phyloP scores from a whole-genome alignment of 2,113 vertebrate genomes.

The Acanthisitta chloris region DNA sequence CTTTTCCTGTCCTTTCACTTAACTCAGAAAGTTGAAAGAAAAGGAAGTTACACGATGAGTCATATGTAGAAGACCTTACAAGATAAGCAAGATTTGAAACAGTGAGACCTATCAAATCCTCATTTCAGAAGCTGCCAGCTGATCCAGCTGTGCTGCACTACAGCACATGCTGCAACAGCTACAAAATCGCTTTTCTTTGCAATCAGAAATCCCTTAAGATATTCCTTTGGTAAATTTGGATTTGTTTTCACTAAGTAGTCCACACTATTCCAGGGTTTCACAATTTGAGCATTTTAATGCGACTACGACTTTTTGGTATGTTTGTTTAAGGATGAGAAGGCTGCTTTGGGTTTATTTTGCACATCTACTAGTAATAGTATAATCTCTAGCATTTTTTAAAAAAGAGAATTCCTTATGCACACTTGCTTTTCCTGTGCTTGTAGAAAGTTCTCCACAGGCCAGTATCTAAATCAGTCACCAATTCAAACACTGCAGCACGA shows the following conservation, averaged over 20 bases:
- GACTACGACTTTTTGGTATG: neutral
- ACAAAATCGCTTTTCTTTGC: accelerated
- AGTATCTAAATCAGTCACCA: neutral
- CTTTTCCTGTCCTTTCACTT: neutral
- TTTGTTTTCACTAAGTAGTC: neutral
- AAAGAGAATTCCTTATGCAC: neutral
- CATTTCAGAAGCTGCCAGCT: neutral
- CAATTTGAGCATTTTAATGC: neutral
- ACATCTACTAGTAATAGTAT: neutral
- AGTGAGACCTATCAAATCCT: neutral
- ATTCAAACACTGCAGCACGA: neutral
- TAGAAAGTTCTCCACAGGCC: neutral
- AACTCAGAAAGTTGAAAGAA: neutral
- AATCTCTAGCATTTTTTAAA: neutral
- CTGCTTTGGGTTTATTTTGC: neutral
- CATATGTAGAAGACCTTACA: neutral
- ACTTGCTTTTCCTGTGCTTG: neutral
- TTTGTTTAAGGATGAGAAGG: neutral
- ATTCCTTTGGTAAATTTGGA: neutral
- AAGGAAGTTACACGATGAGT: neutral
- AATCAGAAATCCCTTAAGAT: neutral
- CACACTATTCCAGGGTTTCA: neutral
- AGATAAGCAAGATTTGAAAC: neutral
- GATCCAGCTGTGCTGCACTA: neutral
- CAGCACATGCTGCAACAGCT: neutral